phyloP scores from a whole-genome alignment of 2,888 invertebrate species.

The Galerucella pusilla region DNA sequence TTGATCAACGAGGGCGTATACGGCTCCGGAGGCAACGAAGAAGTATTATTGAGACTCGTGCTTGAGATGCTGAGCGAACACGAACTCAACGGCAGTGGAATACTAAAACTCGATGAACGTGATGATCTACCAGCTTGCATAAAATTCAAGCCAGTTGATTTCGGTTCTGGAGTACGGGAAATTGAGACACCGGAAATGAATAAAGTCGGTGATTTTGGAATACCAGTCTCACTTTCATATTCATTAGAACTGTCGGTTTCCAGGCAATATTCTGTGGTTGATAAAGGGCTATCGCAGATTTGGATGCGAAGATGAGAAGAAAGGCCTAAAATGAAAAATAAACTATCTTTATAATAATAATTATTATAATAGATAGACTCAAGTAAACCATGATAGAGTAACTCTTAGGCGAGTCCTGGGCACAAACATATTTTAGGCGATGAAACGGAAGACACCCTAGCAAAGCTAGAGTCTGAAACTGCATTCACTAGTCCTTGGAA shows the following conservation, averaged over 20 bases:
- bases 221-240: slow-evolving; percentile 70
- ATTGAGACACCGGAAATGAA: slow-evolving; percentile 71
- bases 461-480: too few relatives aligned
- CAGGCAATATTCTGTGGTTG: slow-evolving; percentile 56
- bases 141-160: slow-evolving; percentile 62
- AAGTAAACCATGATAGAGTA: too few relatives aligned
- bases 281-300: slow-evolving; percentile 61
- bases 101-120: slow-evolving; percentile 62
- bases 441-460: too few relatives aligned
- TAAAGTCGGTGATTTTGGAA: slow-evolving; percentile 69
- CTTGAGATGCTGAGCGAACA: slow-evolving; percentile 62
- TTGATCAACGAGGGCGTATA: slow-evolving; percentile 62
- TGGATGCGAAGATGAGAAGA: slow-evolving; percentile 62
- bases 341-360: not conserved
- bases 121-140: slow-evolving; percentile 60
- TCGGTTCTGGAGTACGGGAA: slow-evolving; percentile 68
- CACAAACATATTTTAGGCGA: too few relatives aligned
- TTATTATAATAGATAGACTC: not conserved
- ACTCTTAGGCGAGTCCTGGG: too few relatives aligned
- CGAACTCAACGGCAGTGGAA: slow-evolving; percentile 63
- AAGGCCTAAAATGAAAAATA: slow-evolving; percentile 45
- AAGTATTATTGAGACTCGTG: slow-evolving; percentile 59
- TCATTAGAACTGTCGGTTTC: slow-evolving; percentile 68
- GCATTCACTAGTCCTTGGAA: too few relatives aligned
- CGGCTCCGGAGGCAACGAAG: slow-evolving; percentile 59